Evolutionary conservation across 2,113 vertebrate species (phyloP).

Genomic region (Girardinichthys multiradiatus): DNA sequence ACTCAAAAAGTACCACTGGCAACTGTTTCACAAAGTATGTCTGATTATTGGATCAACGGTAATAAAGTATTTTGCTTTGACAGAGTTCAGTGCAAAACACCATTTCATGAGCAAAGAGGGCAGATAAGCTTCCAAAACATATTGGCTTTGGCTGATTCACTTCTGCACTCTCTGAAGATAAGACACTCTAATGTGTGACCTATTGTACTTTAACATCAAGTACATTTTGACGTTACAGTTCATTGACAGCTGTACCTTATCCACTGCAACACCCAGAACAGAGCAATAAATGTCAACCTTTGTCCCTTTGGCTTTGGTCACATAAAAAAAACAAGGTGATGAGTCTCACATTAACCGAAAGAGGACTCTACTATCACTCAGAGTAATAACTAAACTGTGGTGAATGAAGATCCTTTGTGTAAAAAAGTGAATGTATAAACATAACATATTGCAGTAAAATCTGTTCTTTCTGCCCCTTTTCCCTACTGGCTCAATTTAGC

Average conservation of each 20-base stretch:
- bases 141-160: not conserved
- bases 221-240: not conserved
- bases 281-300: constrained; percentile 27
- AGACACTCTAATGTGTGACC: constrained; percentile 5
- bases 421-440: not conserved
- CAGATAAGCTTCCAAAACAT: not conserved
- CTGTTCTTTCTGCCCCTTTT: too few relatives aligned
- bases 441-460: not conserved
- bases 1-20: too few relatives aligned
- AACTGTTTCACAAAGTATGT: not conserved
- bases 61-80: not conserved
- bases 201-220: constrained; percentile 4
- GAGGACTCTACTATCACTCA: too few relatives aligned
- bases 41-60: not conserved
- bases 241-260: not conserved
- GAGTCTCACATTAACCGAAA: not conserved
- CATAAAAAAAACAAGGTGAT: not conserved
- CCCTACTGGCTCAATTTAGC: too few relatives aligned
- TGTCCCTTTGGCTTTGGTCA: constrained; percentile 19
- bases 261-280: not conserved
- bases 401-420: not conserved
- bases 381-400: not conserved
- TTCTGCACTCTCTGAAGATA: not conserved
- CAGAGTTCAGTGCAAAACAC: not conserved
- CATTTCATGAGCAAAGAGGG: not conserved